Conservation (phyloP, 2,797 vertebrate genomes). For the Merluccius polli region DNA sequence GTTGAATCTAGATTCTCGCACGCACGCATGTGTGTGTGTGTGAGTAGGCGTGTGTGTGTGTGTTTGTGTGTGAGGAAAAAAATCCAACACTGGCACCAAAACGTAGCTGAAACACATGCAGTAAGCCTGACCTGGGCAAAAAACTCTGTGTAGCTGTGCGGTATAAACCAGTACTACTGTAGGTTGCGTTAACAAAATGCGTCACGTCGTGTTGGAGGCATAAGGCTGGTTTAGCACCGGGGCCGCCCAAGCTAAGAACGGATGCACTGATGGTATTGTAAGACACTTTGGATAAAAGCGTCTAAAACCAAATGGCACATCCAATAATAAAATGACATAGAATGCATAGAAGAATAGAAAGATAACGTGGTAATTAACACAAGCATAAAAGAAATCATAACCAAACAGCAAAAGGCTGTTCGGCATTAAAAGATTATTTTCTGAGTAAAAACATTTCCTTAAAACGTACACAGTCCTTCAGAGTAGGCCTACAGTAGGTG, state of each 20-base stretch:
- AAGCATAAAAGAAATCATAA: not conserved
- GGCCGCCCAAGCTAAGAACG: no score
- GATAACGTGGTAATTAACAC: not conserved
- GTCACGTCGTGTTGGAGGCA: not conserved
- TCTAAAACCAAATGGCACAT: no score
- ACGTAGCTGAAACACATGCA: not conserved
- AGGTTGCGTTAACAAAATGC: no score
- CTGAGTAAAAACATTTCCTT: not conserved
- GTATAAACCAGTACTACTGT: not conserved
- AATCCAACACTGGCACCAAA: no score
- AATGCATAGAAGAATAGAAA: not conserved
- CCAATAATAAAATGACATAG: not conserved
- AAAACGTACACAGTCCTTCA: not conserved
- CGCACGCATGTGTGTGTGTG: no score
- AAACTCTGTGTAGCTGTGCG: no score
- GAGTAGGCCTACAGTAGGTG: no score
- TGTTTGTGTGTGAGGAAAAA: no score
- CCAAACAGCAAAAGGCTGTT: not conserved
- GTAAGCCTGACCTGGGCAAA: not conserved
- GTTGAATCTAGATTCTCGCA: no score
- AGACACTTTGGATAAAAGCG: not conserved
- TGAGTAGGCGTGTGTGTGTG: no score
- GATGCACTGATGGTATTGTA: not conserved
- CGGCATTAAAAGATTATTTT: not conserved
- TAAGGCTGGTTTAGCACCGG: no score